Conservation (phyloP, 92 coral and sea anemone species). For the Pocillopora meandrina region DNA sequence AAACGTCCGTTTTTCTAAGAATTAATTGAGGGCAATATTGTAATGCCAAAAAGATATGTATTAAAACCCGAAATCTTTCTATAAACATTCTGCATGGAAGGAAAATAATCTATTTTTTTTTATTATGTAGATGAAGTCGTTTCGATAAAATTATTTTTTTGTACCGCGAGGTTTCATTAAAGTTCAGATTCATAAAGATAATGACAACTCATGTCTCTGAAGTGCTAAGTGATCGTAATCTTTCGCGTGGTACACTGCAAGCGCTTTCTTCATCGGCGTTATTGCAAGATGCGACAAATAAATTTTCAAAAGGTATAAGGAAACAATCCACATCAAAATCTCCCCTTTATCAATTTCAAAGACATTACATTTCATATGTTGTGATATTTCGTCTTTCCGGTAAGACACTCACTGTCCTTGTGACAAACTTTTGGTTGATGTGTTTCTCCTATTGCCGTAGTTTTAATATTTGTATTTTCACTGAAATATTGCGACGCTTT, state of each 20-base stretch:
- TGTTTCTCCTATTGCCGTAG: too few relatives aligned
- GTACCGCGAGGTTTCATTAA: too few relatives aligned
- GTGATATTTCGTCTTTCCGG: neutral
- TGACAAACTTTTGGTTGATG: neutral
- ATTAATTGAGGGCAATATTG: neutral
- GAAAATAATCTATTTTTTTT: neutral
- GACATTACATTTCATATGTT: neutral
- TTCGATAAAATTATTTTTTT: too few relatives aligned
- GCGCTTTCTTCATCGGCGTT: too few relatives aligned
- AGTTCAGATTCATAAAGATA: too few relatives aligned
- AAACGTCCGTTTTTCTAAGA: constrained; percentile 21
- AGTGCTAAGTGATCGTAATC: too few relatives aligned
- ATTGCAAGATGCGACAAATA: too few relatives aligned
- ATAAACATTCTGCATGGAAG: neutral
- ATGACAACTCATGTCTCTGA: too few relatives aligned
- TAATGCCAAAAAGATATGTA: neutral
- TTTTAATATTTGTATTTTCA: too few relatives aligned
- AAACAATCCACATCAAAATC: too few relatives aligned
- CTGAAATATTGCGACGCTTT: too few relatives aligned
- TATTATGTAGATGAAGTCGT: neutral
- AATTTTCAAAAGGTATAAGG: neutral
- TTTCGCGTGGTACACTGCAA: too few relatives aligned
- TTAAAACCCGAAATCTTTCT: neutral
- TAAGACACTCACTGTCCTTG: neutral
- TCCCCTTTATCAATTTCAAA: neutral